phyloP scores from a whole-genome alignment of 2,888 invertebrate genomes.

The Tanypteryx hageni region DNA sequence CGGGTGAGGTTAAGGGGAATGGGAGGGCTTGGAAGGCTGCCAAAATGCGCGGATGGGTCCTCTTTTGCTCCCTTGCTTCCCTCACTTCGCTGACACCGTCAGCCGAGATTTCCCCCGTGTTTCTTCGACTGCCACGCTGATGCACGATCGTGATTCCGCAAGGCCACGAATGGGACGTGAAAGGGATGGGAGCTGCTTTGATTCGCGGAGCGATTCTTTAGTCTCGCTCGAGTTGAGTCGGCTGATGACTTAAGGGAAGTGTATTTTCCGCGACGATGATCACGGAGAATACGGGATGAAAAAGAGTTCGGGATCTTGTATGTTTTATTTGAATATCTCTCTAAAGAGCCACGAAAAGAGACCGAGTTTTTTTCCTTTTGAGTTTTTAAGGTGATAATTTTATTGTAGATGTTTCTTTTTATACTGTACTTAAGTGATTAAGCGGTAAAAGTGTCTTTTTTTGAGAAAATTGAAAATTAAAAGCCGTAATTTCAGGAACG shows the following conservation, averaged over 20 bases:
- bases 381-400: neutral
- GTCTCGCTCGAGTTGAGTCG: neutral
- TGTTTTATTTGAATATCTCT: neutral
- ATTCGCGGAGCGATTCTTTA: neutral
- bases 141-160: neutral
- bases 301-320: neutral
- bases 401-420: neutral
- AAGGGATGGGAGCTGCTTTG: neutral
- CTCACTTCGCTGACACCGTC: constrained; percentile 13
- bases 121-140: neutral
- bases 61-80: neutral
- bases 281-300: neutral
- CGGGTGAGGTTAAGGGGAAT: neutral
- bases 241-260: neutral
- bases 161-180: constrained; percentile 14
- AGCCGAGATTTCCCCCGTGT: neutral
- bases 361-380: neutral
- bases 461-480: neutral
- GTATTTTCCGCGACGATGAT: neutral
- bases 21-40: neutral
- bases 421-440: neutral
- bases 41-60: neutral
- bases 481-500: too few species aligned
- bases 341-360: neutral
- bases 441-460: neutral